phyloP scores from a whole-genome alignment of 2,888 invertebrate species.

The Drosophila neonasuta region DNA sequence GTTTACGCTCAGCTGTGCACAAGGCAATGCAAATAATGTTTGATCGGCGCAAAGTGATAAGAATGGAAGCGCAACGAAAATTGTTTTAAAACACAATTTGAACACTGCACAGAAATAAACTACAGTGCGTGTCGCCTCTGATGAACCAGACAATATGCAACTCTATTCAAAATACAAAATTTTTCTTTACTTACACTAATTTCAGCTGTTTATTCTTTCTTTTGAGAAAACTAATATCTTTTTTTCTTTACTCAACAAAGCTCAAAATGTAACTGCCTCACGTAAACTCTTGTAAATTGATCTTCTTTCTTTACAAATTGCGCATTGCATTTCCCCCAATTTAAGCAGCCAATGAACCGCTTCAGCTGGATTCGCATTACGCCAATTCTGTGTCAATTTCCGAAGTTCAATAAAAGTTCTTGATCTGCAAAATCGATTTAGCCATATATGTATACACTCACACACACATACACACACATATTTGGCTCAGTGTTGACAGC shows the following conservation, averaged over 20 bases:
- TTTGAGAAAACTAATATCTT: too few relatives aligned
- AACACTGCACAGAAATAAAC: background rate
- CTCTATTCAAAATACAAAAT: background rate
- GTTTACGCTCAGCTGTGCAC: conserved; percentile 58
- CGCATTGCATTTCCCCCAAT: background rate
- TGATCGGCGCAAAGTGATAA: conserved; percentile 34
- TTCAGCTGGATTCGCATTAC: background rate
- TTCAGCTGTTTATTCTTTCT: too few relatives aligned
- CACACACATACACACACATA: background rate
- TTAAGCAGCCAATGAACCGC: conserved; percentile 2
- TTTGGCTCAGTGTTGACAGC: background rate
- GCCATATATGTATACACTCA: background rate
- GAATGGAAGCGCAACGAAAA: conserved; percentile 15
- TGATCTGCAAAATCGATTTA: conserved; percentile 11
- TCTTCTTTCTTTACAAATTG: background rate
- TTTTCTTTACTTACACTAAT: background rate
- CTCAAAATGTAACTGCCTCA: background rate
- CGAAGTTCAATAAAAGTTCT: conserved; percentile 6
- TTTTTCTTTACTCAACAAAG: too few relatives aligned
- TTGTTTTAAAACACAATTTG: conserved; percentile 8
- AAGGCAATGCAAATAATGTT: conserved; percentile 38
- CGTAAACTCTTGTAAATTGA: background rate
- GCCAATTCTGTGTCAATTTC: background rate
- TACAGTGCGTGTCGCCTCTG: background rate
- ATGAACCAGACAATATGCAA: background rate